Base-by-base conservation (phyloP, 2,113 vertebrate species). In the Mesembrinibis cayennensis region DNA sequence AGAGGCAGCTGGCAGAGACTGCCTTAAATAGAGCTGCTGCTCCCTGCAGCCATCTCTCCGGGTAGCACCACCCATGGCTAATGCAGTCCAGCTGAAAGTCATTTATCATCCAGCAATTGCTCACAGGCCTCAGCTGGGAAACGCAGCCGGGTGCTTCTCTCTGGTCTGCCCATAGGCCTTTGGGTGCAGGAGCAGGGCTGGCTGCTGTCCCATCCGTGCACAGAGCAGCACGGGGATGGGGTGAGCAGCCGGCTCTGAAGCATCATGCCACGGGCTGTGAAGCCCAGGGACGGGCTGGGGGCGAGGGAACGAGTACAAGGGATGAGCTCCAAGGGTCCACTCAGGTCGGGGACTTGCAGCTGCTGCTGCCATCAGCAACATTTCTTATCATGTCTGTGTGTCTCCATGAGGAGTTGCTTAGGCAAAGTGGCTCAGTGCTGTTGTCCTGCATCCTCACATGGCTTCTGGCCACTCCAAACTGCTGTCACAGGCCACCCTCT, bases 31-130 rank as follows among this genome's bases (percentile, higher is more conserved):
- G 87, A 90, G 87, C 65, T 67, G 87, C 69, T 65, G 52, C 69
- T 93, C 84, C 87, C 87, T 62, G 62, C 58, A 88, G 90, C 90
- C 79, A 38, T 77, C 58, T 81, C 90, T 71, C 87, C n/a, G 0
- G 82, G 87, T 87, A 93, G 93, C 95, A 96, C 96, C 96, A 96
- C 96, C 96, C 96, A 86, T 93, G 66, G 87, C 92, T 96, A 96
- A 94, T 81, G 34, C 12, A 40, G 36, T 69, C 92, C 96, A 96
- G 87, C 84, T 96, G 95, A 95, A 91, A 95, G 74, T 42, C n/a
- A 38, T 93, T 95, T 56, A 7, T 52, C 0, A 0, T 44, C 58
- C 27, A 0, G 62, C 79, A 85, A 93, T 23, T 90, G 92, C 95
- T 94, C 70, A 45, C 74, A 77, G 88, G 58, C 58, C 79, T 88